Percentiles rank a stretch among this genome's conserved stretches.
These are phyloP conservation scores for Arenicola marina DNA, from an alignment of 2,888 invertebrate species.

Conservation along the genomic window DNA sequence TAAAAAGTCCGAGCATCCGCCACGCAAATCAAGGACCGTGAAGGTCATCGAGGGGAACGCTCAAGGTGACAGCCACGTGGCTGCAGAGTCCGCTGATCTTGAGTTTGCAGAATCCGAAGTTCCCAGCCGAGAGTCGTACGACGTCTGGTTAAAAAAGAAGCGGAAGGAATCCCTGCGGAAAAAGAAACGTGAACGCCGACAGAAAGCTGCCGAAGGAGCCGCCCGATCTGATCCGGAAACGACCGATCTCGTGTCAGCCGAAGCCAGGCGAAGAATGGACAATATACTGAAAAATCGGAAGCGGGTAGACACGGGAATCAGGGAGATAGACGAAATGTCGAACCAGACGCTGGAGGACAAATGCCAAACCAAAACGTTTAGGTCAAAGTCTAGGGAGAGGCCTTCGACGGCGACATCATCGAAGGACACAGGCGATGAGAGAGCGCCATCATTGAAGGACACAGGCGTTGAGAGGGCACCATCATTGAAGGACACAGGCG, in stretches of 20 bases:
- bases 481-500: not conserved
- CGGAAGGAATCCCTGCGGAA: not conserved
- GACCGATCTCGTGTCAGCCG: not conserved
- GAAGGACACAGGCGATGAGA: not conserved
- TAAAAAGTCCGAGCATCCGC: too few species aligned
- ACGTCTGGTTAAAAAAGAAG: conserved; percentile 9
- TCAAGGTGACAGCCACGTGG: too few species aligned
- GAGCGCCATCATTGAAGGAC: not conserved
- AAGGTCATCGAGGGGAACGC: too few species aligned
- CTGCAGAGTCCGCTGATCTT: too few species aligned
- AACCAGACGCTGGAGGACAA: not conserved
- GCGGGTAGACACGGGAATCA: conserved; percentile 2
- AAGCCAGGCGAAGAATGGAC: conserved; percentile 1
- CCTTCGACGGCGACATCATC: too few species aligned
- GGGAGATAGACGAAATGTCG: not conserved
- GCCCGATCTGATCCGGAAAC: conserved; percentile 6
- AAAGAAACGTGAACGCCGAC: not conserved
- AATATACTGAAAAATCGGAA: not conserved
- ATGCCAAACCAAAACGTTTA: not conserved
- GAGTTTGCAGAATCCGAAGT: too few species aligned
- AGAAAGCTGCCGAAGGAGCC: not conserved
- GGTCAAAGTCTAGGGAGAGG: too few species aligned
- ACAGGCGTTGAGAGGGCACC: too few species aligned
- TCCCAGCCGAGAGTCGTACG: too few species aligned
- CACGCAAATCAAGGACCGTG: too few species aligned